phyloP scores from a whole-genome alignment of 2,888 invertebrate genomes.

The Drosophila kambysellisi region DNA sequence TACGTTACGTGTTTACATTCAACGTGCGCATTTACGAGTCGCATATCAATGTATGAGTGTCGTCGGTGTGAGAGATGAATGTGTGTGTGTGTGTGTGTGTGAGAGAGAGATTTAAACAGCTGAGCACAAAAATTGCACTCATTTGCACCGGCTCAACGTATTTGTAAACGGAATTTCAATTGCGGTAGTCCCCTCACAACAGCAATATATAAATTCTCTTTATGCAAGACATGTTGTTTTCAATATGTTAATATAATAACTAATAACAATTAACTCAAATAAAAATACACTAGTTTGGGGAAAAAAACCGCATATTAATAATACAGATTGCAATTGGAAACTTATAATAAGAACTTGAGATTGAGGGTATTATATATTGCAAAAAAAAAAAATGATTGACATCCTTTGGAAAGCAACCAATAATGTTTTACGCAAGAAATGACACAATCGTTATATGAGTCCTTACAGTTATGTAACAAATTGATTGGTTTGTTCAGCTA shows the following conservation, averaged over 20 bases:
- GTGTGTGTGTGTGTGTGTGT: neutral
- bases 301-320: neutral
- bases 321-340: neutral
- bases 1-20: slow-evolving; percentile 48
- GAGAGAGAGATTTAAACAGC: neutral
- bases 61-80: neutral
- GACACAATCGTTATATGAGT: neutral
- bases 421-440: no score
- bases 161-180: neutral
- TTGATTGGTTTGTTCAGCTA: neutral
- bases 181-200: neutral
- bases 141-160: slow-evolving; percentile 1
- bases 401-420: neutral
- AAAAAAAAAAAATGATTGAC: neutral
- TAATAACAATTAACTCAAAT: neutral
- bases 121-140: slow-evolving; percentile 15
- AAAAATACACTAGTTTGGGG: neutral
- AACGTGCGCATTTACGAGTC: slow-evolving; percentile 23
- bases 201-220: neutral
- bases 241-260: neutral
- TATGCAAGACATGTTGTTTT: neutral
- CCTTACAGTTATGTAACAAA: neutral
- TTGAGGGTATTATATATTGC: neutral
- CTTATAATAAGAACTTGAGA: neutral
- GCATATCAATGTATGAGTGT: neutral